phyloP scores from a whole-genome alignment of 2,113 vertebrate genomes.

The Corythoichthys intestinalis region DNA sequence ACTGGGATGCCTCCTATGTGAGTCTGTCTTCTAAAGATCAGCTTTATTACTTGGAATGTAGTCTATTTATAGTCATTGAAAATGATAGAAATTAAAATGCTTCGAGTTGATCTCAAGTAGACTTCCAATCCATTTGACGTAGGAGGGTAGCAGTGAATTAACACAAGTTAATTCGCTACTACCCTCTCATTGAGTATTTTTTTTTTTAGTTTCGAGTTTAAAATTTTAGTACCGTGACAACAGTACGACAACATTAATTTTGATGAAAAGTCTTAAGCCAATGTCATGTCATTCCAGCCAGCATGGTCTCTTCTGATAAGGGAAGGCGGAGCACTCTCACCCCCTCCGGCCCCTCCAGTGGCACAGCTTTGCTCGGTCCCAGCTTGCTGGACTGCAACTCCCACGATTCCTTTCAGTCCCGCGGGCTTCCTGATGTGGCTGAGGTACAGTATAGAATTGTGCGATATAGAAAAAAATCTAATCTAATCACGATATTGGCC shows the following conservation, averaged over 20 bases:
- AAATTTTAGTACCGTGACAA: no score
- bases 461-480: no score
- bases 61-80: no score
- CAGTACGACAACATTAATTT: no score
- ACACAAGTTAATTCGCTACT: no score
- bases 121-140: no score
- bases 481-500: no score
- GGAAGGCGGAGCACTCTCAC: constrained; percentile 81
- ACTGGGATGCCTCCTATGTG: constrained; percentile 93
- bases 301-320: constrained; percentile 95
- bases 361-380: constrained; percentile 87
- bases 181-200: no score
- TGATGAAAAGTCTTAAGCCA: background rate
- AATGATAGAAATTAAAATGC: background rate
- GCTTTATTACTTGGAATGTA: no score
- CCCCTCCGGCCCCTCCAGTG: constrained; percentile 78
- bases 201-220: no score
- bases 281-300: constrained; percentile 72
- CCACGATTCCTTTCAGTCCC: constrained; percentile 91
- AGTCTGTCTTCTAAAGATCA: constrained; percentile 47
- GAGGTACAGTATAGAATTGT: constrained; percentile 73
- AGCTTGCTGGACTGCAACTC: constrained; percentile 95
- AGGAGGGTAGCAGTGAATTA: no score
- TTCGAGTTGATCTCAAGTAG: no score
- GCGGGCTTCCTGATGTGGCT: constrained; percentile 87